These are phyloP conservation scores for Pocillopora damicornis DNA, from an alignment of 64 coral and sea anemone genomes.

Conservation along the genomic window DNA sequence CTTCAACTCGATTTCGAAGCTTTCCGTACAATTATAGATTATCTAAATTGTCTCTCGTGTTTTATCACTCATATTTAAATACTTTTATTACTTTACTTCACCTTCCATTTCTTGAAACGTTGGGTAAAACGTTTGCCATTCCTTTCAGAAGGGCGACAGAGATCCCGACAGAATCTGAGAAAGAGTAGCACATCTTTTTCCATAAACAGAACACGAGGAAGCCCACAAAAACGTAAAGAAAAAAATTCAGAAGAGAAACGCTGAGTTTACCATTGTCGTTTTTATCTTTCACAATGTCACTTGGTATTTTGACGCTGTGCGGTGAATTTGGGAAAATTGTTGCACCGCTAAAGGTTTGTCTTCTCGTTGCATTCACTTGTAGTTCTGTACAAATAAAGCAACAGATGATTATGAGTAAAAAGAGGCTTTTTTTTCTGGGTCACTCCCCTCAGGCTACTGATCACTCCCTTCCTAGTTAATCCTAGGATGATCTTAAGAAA, in stretches of 20 bases:
- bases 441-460: too few relatives aligned
- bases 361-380: conserved; percentile 30
- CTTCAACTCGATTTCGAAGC: too few relatives aligned
- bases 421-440: too few relatives aligned
- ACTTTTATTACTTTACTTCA: background rate
- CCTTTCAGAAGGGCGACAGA: conserved; percentile 17
- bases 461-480: too few relatives aligned
- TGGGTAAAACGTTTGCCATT: conserved; percentile 20
- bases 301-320: background rate
- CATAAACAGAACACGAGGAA: background rate
- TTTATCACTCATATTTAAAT: too few relatives aligned
- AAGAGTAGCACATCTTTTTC: background rate
- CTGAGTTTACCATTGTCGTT: conserved; percentile 12
- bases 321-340: background rate
- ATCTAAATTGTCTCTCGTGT: too few relatives aligned
- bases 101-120: background rate
- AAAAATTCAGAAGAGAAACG: too few relatives aligned
- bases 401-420: background rate
- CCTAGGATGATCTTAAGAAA: too few relatives aligned
- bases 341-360: conserved; percentile 5
- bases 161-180: conserved; percentile 14
- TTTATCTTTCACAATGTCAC: conserved; percentile 1
- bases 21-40: too few relatives aligned
- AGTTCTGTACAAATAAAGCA: conserved; percentile 13
- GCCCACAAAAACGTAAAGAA: background rate